Evolutionary conservation across 2,113 vertebrate species (phyloP).

Genomic region (Jaculus jaculus): DNA sequence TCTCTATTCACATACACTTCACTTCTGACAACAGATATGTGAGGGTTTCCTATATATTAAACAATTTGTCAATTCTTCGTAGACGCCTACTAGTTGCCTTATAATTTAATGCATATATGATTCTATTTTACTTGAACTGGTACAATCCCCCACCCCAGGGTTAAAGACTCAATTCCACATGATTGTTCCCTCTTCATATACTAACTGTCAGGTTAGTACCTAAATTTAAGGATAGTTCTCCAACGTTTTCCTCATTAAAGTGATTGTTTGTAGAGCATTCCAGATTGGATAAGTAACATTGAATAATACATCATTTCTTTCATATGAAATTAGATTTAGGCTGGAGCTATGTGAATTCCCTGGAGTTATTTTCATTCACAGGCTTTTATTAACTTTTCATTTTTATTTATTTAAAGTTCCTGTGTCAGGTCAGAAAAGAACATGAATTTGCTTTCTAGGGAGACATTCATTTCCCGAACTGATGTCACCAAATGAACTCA

Average conservation of each 20-base stretch:
- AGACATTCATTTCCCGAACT: constrained; percentile 31
- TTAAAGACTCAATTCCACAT: not conserved
- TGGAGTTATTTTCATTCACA: too few relatives aligned
- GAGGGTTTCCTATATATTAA: not conserved
- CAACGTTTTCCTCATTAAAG: not conserved
- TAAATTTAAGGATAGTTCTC: not conserved
- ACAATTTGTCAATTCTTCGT: not conserved
- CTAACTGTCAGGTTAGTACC: not conserved
- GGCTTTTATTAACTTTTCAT: too few relatives aligned
- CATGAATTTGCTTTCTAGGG: not conserved
- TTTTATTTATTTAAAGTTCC: constrained; percentile 38
- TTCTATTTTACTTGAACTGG: not conserved
- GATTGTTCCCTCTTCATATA: not conserved
- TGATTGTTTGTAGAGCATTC: not conserved
- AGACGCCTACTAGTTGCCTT: not conserved
- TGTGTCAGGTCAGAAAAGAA: constrained; percentile 3
- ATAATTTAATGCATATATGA: not conserved
- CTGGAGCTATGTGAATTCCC: not conserved
- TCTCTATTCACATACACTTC: not conserved
- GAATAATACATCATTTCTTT: not conserved
- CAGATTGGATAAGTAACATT: not conserved
- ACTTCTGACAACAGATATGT: not conserved
- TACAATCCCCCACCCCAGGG: not conserved
- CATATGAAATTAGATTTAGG: not conserved
- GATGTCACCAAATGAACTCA: constrained; percentile 1